Evolutionary conservation across 2,888 invertebrate genomes (phyloP).

Genomic region (Ormyrus thymus): DNA sequence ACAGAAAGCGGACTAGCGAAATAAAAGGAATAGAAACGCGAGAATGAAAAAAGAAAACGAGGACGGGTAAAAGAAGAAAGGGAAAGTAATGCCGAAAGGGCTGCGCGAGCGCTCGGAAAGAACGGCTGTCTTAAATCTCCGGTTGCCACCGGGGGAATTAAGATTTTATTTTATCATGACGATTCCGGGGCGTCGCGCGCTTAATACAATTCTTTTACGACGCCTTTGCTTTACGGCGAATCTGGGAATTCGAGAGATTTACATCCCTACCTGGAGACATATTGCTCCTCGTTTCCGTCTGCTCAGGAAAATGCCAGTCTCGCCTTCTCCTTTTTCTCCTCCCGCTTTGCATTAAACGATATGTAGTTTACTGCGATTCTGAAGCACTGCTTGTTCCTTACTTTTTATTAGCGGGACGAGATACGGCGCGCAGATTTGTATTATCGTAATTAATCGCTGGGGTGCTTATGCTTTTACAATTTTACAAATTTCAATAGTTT

Average conservation of each 20-base stretch:
- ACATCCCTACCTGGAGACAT: conserved; percentile 57
- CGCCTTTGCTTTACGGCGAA: conserved; percentile 61
- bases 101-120: conserved; percentile 28
- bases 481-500: too few relatives aligned
- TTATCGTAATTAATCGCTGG: conserved; percentile 28
- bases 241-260: conserved; percentile 61
- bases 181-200: conserved; percentile 63
- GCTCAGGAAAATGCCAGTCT: not conserved
- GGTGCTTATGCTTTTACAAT: too few relatives aligned
- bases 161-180: conserved; percentile 69
- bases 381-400: not conserved
- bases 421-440: conserved; percentile 3
- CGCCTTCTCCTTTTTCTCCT: not conserved
- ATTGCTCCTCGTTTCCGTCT: conserved; percentile 53
- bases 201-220: conserved; percentile 68
- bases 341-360: conserved; percentile 9
- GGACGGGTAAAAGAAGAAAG: not conserved
- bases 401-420: not conserved
- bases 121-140: conserved; percentile 64
- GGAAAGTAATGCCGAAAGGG: not conserved
- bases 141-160: conserved; percentile 63
- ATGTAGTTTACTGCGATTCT: conserved; percentile 25
- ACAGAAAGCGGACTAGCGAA: too few relatives aligned
- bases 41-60: not conserved
- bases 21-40: not conserved